Evolutionary conservation across 2,888 invertebrate genomes (phyloP), one percentile per base, ranked within the genome.

Genomic region (Temnothorax ravouxi): DNA sequence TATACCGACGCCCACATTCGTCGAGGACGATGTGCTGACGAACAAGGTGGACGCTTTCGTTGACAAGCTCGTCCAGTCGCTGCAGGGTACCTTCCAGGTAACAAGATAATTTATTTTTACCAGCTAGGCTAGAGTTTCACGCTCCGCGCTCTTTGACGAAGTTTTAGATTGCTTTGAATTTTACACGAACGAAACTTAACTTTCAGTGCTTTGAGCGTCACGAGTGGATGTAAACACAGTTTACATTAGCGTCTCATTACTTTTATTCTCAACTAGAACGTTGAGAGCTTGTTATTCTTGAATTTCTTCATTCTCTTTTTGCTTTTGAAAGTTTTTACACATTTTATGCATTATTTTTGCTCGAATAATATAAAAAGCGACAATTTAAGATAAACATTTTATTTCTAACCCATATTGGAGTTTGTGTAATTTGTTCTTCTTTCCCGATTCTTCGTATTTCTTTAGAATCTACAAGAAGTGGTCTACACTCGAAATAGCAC

Each of bases 41-140:
- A 96, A 97, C 59, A 98, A 98, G 94, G 97, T 98, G 95, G 97
- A 97, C 91, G 95, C 97, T 0, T 97, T 98, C 89, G 98, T 98
- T 0, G 97, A 97, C 91, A 98, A 98, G 94, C 97, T 98, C 21
- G 98, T 98, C 13, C 97, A 97, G 87, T 98, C 98, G 29, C 95
- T 98, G 1, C 97, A 98, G 94, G 97, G 97, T 1, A 98, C 98
- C 41, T 98, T 98, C 94, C 83, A 89, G 85, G 89, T 89, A 85
- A 59, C 18, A 8, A 84, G 21, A 61, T 62, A 52, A 59, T 21
- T 69, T 34, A 13, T 69, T 62, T 62, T 62, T 66, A 38, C 3
- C n/a, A 13, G 34, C n/a, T 18, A 71, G 13, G 34, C n/a, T 18
- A 71, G 13, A 59, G 25, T 59, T 79, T 79, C 50, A 59, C 11